phyloP scores from a whole-genome alignment of 2,797 vertebrate genomes.

The Enteromius viviparus region DNA sequence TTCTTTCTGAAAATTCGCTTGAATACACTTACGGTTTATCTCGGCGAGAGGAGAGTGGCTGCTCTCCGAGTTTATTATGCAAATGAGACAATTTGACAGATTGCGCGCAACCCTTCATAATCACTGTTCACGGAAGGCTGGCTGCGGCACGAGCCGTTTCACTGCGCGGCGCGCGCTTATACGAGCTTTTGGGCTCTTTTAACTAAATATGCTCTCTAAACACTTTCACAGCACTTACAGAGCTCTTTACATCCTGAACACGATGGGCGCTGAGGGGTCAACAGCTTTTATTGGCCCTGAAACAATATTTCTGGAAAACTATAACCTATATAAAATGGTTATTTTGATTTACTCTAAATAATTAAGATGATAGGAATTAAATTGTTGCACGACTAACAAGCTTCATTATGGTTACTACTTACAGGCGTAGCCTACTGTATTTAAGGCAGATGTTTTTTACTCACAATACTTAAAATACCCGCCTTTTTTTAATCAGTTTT shows the following conservation, averaged over 20 bases:
- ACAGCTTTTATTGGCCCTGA: neutral
- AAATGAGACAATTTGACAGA: constrained; percentile 49
- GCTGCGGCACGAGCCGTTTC: constrained; percentile 11
- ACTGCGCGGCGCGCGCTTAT: constrained; percentile 21
- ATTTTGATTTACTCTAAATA: neutral
- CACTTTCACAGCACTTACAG: neutral
- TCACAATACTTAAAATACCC: neutral
- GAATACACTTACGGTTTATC: constrained; percentile 40
- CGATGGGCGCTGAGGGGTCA: neutral
- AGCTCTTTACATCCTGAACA: neutral
- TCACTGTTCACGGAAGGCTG: constrained; percentile 36
- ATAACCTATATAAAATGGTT: neutral
- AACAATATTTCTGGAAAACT: neutral
- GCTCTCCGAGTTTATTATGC: constrained; percentile 46
- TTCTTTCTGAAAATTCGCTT: constrained; percentile 33
- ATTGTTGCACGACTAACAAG: neutral
- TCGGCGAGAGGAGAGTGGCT: constrained; percentile 30
- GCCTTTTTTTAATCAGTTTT: neutral
- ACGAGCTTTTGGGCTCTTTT: neutral
- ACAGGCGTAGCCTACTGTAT: neutral
- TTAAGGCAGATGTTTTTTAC: neutral
- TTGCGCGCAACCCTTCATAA: constrained; percentile 43
- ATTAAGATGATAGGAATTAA: neutral
- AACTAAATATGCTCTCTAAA: constrained; percentile 6
- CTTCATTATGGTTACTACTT: neutral